Percentiles rank a stretch among this genome's conserved stretches.
Conservation (phyloP, 2,113 vertebrate species). For the Puntigrus tetrazona region DNA sequence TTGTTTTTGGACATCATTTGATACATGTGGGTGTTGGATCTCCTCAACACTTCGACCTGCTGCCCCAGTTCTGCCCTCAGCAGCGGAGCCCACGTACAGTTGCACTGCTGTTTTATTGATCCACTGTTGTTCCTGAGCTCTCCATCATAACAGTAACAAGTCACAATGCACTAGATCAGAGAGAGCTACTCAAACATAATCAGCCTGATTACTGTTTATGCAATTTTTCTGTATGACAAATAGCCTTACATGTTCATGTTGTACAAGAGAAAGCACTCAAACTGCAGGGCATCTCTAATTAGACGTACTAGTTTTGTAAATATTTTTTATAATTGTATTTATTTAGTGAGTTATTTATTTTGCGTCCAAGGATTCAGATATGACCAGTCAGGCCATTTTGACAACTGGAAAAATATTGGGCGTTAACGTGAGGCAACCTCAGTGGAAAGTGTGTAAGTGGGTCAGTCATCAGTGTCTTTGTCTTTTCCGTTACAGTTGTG, state of each 20-base stretch:
- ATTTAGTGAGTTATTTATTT: not conserved
- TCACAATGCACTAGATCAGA: not conserved
- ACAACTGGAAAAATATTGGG: not conserved
- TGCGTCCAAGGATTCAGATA: not conserved
- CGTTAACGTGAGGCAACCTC: not conserved
- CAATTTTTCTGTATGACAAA: conserved; percentile 4
- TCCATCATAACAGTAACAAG: conserved; percentile 7
- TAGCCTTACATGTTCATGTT: conserved; percentile 6
- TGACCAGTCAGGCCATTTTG: not conserved
- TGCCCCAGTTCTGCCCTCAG: conserved; percentile 18
- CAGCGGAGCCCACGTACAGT: not conserved
- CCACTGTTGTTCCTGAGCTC: not conserved
- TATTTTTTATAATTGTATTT: too few relatives aligned
- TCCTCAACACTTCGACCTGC: not conserved
- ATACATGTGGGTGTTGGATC: not conserved
- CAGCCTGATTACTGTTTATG: not conserved
- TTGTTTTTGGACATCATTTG: not conserved
- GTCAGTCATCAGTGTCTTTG: not conserved
- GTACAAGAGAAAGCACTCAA: not conserved
- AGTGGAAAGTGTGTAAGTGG: not conserved
- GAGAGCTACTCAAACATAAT: not conserved
- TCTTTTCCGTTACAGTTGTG: conserved; percentile 62
- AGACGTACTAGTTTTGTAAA: too few relatives aligned
- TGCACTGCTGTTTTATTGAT: not conserved
- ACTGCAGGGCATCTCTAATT: not conserved